phyloP scores from a whole-genome alignment of 2,797 vertebrate genomes.

The Notamacropus eugenii region DNA sequence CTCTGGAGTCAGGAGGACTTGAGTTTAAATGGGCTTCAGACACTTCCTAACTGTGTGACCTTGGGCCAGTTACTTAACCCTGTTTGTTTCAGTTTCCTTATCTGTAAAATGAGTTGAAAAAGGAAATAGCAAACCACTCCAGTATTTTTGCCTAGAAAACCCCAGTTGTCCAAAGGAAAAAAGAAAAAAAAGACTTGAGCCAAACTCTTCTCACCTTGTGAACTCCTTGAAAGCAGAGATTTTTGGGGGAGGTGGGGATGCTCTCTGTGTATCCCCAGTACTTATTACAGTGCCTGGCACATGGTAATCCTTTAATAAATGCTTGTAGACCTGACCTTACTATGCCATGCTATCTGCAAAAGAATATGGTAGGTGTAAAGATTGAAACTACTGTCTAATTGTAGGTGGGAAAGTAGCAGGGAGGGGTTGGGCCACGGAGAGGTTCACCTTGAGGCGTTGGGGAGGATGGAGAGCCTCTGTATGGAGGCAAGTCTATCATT shows the following conservation, averaged over 20 bases:
- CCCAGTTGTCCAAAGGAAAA: not conserved
- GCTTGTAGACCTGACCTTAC: not conserved
- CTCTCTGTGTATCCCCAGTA: too few relatives aligned
- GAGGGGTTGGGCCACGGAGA: not conserved
- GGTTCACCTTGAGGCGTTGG: not conserved
- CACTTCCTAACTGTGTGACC: not conserved
- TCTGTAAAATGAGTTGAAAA: not conserved
- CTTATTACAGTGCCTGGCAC: too few relatives aligned
- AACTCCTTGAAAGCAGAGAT: too few relatives aligned
- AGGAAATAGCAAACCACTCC: not conserved
- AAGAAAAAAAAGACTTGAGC: not conserved
- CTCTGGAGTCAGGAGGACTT: not conserved
- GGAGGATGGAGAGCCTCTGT: not conserved
- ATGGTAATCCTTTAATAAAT: too few relatives aligned
- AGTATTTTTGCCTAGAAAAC: not conserved
- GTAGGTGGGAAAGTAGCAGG: not conserved
- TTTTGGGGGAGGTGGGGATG: too few relatives aligned
- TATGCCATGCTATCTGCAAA: not conserved
- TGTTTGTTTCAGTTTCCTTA: not conserved
- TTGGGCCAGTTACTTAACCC: not conserved
- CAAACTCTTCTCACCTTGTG: too few relatives aligned
- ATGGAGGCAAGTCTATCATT: too few relatives aligned
- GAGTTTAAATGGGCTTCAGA: not conserved
- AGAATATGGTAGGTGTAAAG: not conserved
- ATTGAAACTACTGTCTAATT: not conserved